These are phyloP conservation scores for Cyphomyrus discorhynchus DNA, from an alignment of 2,113 vertebrate species.

Conservation along the genomic window DNA sequence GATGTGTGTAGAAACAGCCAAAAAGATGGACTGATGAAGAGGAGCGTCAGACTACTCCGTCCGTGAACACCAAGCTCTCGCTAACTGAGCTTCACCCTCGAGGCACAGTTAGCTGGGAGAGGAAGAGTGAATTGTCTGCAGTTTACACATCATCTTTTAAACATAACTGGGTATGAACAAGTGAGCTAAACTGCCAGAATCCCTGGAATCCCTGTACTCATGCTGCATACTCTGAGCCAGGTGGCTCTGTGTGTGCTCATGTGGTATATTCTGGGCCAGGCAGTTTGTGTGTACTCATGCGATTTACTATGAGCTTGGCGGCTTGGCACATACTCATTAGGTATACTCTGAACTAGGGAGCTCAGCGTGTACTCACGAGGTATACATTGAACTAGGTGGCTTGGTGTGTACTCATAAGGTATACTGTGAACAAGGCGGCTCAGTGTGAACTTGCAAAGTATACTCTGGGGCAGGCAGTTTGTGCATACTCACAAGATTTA, in stretches of 20 bases:
- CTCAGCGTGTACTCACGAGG: not conserved
- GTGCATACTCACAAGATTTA: not conserved
- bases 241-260: not conserved
- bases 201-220: not conserved
- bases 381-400: not conserved
- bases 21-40: not conserved
- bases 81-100: not conserved
- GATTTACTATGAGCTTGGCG: not conserved
- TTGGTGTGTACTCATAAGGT: not conserved
- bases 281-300: not conserved
- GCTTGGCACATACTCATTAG: not conserved
- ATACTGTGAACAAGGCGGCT: not conserved
- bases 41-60: not conserved
- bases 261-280: not conserved
- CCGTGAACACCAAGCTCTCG: not conserved
- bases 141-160: not conserved
- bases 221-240: not conserved
- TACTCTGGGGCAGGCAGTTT: not conserved
- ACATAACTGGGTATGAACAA: not conserved
- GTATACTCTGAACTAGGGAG: not conserved
- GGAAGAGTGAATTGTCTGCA: not conserved
- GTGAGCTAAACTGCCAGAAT: not conserved
- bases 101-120: not conserved
- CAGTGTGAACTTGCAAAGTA: not conserved
- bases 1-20: not conserved